These are phyloP conservation scores for Ophioninae sp. DNA, from an alignment of 2,888 invertebrate species.

Conservation along the genomic window DNA sequence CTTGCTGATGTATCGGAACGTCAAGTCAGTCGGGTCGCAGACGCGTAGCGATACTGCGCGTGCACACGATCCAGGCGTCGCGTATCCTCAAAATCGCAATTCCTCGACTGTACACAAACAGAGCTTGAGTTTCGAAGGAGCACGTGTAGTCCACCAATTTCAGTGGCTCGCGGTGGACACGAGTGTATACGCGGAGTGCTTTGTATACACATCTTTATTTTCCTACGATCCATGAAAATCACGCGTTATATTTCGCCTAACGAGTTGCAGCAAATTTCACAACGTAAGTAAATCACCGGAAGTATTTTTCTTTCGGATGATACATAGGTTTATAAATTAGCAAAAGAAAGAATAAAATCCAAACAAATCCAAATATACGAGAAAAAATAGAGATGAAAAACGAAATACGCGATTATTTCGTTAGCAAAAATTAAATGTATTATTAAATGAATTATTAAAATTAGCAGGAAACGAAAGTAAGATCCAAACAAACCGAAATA, in stretches of 20 bases:
- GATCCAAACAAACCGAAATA: no score
- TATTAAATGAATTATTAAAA: no score
- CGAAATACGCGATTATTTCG: no score
- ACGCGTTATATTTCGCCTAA: conserved; percentile 13
- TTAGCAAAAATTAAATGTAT: no score
- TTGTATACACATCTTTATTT: conserved; percentile 8
- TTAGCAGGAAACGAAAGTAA: no score
- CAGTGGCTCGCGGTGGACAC: conserved; percentile 6
- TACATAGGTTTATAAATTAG: no score
- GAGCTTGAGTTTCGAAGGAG: neutral
- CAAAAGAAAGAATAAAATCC: neutral
- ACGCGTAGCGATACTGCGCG: conserved; percentile 7
- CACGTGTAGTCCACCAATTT: conserved; percentile 35
- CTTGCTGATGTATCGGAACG: neutral
- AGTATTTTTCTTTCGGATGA: neutral
- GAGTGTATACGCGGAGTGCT: conserved; percentile 6
- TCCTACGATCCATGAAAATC: conserved; percentile 29
- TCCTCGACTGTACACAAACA: conserved; percentile 5
- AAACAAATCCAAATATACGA: no score
- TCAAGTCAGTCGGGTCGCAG: conserved; percentile 36
- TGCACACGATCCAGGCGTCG: neutral
- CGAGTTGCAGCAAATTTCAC: conserved; percentile 5
- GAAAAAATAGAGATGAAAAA: no score
- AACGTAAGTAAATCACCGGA: conserved; percentile 36
- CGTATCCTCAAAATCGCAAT: conserved; percentile 17